Percentiles rank a stretch among this genome's conserved stretches.
phyloP scores from a whole-genome alignment of 2,888 invertebrate species.

The Hoplodrina blanda region DNA sequence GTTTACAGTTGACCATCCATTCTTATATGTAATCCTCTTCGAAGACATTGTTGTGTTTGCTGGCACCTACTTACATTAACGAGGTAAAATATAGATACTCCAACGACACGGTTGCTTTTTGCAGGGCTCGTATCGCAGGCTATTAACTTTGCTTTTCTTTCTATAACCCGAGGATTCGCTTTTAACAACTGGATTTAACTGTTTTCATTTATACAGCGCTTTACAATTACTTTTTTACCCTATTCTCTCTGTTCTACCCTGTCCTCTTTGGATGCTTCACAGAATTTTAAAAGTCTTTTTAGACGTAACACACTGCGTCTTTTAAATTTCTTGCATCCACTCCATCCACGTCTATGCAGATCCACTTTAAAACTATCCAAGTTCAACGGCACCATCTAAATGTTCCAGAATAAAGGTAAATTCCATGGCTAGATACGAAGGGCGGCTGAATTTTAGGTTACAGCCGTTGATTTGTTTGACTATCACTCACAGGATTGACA shows the following conservation, averaged over 20 bases:
- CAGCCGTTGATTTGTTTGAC: too few relatives aligned
- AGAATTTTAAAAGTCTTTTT: constrained; percentile 12
- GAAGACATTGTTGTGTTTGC: constrained; percentile 44
- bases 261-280: neutral
- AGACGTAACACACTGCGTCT: neutral
- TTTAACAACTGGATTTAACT: constrained; percentile 4
- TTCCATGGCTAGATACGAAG: too few relatives aligned
- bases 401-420: neutral
- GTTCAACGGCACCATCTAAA: neutral
- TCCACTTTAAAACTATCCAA: neutral
- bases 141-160: constrained; percentile 4
- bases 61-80: constrained; percentile 56
- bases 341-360: neutral
- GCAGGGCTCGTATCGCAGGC: constrained; percentile 5
- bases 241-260: neutral
- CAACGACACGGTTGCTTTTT: constrained; percentile 1
- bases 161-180: neutral
- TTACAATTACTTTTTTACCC: neutral
- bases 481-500: too few relatives aligned
- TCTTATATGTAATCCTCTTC: constrained; percentile 38
- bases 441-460: neutral
- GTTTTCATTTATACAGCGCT: neutral
- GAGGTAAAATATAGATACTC: constrained; percentile 40
- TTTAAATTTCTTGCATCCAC: neutral
- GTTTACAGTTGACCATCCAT: constrained; percentile 8